Percentiles rank a stretch among this genome's conserved stretches.
Evolutionary conservation across 2,888 invertebrate species (phyloP).

Genomic region (Cepaea hortensis): DNA sequence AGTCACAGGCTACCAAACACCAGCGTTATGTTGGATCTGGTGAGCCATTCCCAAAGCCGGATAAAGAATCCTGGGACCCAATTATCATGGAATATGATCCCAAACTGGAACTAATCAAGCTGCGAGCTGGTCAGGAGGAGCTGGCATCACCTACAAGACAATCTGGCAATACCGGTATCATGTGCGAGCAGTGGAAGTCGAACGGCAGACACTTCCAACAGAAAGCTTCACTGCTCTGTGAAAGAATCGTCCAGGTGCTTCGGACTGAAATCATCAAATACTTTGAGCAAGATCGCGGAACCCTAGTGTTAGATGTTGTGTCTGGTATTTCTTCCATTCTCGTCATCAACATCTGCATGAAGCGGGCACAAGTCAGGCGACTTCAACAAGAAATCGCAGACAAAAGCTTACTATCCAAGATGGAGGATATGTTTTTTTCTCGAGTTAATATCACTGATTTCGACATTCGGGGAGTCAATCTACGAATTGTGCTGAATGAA

Average conservation of each 20-base stretch:
- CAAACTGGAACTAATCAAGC: constrained; percentile 52
- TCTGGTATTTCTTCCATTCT: constrained; percentile 64
- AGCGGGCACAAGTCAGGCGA: constrained; percentile 62
- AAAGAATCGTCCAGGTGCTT: constrained; percentile 59
- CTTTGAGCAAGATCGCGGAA: constrained; percentile 73
- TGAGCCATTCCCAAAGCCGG: not conserved
- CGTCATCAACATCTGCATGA: constrained; percentile 71
- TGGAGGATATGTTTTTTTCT: constrained; percentile 49
- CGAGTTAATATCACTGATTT: constrained; percentile 56
- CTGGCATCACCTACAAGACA: constrained; percentile 46
- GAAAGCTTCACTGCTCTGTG: constrained; percentile 59
- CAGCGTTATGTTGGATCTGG: constrained; percentile 13
- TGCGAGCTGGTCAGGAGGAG: constrained; percentile 51
- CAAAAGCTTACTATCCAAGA: constrained; percentile 58
- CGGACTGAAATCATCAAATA: constrained; percentile 69
- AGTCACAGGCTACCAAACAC: not conserved
- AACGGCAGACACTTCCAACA: constrained; percentile 55
- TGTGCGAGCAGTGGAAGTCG: constrained; percentile 58
- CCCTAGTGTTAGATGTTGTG: constrained; percentile 67
- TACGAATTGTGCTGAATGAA: constrained; percentile 63
- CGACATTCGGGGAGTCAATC: constrained; percentile 64
- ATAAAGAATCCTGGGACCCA: constrained; percentile 54
- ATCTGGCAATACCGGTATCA: constrained; percentile 46
- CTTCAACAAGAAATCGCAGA: constrained; percentile 64
- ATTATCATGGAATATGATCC: constrained; percentile 56